Percentiles rank a stretch among this genome's conserved stretches.
Conservation (phyloP, 2,888 invertebrate genomes). For the Epirrhoe alternata region DNA sequence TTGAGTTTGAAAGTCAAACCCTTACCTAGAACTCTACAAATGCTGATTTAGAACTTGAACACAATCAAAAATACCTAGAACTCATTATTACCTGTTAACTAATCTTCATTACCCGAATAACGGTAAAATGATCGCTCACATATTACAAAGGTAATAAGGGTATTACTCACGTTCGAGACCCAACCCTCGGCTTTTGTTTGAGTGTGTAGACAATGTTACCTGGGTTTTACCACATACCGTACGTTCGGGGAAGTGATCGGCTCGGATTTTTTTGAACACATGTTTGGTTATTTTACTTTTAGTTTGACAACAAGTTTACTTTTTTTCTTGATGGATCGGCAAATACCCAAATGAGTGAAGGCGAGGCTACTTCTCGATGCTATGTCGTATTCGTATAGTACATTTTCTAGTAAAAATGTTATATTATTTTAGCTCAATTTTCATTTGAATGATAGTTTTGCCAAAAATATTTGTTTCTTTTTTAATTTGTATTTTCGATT, state of each 20-base stretch:
- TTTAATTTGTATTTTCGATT: too few species aligned
- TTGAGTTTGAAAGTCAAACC: too few species aligned
- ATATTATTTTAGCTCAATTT: too few species aligned
- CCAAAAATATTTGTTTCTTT: too few species aligned
- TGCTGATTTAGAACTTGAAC: too few species aligned
- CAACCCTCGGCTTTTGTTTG: conserved; percentile 23
- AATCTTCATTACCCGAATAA: conserved; percentile 14
- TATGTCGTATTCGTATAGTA: too few species aligned
- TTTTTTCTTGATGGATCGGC: neutral
- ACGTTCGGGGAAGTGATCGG: conserved; percentile 28
- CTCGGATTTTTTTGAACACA: conserved; percentile 19
- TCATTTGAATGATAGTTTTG: too few species aligned
- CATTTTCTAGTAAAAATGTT: too few species aligned
- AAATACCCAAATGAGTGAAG: too few species aligned
- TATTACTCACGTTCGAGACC: conserved; percentile 21
- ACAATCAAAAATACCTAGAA: conserved; percentile 2
- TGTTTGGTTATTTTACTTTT: conserved; percentile 1
- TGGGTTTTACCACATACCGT: conserved; percentile 36
- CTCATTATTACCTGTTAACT: neutral
- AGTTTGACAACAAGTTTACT: neutral
- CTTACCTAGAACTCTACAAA: conserved; percentile 1
- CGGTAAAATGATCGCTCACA: conserved; percentile 13
- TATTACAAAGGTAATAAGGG: neutral
- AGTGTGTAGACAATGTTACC: conserved; percentile 24
- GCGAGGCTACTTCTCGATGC: too few species aligned